Percentiles rank a stretch among this genome's conserved stretches.
Conservation (phyloP, 2,113 vertebrate species). For the Leptodactylus fuscus region DNA sequence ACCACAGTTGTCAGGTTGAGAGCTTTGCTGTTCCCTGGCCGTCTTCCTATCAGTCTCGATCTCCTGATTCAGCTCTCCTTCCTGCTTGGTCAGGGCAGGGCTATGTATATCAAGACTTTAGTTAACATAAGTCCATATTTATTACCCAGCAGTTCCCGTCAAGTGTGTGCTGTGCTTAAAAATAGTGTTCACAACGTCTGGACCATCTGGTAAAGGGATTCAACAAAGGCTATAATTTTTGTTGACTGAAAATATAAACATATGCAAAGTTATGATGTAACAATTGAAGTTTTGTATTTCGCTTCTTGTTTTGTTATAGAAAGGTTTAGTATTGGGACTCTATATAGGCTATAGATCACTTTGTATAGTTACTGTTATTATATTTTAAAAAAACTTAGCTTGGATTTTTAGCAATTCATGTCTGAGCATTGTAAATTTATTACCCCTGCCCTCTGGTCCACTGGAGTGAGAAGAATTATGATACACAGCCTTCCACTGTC, state of each 20-base stretch:
- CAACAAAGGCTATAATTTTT: not conserved
- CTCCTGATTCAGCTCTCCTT: not conserved
- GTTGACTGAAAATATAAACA: not conserved
- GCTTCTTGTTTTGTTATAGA: not conserved
- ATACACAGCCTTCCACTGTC: too few species aligned
- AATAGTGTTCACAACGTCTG: not conserved
- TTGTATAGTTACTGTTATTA: too few species aligned
- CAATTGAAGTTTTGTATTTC: not conserved
- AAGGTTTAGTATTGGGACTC: too few species aligned
- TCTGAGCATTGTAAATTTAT: too few species aligned
- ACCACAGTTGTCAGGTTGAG: too few species aligned
- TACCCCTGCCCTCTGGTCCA: too few species aligned
- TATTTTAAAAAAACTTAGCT: too few species aligned
- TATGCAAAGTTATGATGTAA: not conserved
- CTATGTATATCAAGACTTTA: not conserved
- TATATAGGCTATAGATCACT: too few species aligned
- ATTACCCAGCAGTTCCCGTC: not conserved
- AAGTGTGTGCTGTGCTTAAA: not conserved
- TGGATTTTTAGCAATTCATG: too few species aligned
- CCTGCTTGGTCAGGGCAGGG: not conserved
- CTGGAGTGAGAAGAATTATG: too few species aligned
- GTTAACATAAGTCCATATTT: slow-evolving; percentile 1
- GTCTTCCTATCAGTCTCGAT: too few species aligned
- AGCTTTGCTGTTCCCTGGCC: too few species aligned
- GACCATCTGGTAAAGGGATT: not conserved